Conservation (phyloP, 2,888 invertebrate genomes). For the Apeira syringaria region DNA sequence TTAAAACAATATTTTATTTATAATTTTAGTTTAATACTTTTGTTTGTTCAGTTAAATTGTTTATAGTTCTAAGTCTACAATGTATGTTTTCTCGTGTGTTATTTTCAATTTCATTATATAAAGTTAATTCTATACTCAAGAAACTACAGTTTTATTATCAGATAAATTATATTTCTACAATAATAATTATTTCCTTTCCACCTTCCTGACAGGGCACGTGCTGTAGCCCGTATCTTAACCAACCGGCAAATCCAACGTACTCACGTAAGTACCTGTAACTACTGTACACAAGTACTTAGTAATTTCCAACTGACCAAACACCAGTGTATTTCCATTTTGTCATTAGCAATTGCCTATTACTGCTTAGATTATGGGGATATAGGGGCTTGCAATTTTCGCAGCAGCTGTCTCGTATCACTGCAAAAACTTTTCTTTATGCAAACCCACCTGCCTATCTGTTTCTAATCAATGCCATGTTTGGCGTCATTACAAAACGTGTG, state of each 20-base stretch:
- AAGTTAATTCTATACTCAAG: too few relatives aligned
- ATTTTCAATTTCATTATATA: too few relatives aligned
- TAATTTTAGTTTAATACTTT: too few relatives aligned
- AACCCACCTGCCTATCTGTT: constrained; percentile 69
- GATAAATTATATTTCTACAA: neutral
- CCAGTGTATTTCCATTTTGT: constrained; percentile 70
- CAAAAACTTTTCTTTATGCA: constrained; percentile 75
- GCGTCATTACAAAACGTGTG: constrained; percentile 12
- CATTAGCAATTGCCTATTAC: constrained; percentile 79
- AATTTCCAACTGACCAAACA: constrained; percentile 73
- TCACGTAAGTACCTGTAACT: neutral
- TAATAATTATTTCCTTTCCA: neutral
- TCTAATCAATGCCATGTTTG: constrained; percentile 34
- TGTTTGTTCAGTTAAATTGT: too few relatives aligned
- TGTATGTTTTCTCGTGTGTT: too few relatives aligned
- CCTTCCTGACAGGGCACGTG: constrained; percentile 49
- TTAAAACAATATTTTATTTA: too few relatives aligned
- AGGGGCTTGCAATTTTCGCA: constrained; percentile 80
- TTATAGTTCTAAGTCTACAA: too few relatives aligned
- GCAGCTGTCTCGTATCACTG: constrained; percentile 73
- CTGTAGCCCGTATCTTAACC: constrained; percentile 66
- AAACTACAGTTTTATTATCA: neutral
- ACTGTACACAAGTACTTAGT: constrained; percentile 38
- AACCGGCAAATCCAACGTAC: constrained; percentile 58
- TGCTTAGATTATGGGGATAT: constrained; percentile 77